Base-by-base conservation (phyloP, 2,888 invertebrate genomes). In the Apodemia zela region DNA sequence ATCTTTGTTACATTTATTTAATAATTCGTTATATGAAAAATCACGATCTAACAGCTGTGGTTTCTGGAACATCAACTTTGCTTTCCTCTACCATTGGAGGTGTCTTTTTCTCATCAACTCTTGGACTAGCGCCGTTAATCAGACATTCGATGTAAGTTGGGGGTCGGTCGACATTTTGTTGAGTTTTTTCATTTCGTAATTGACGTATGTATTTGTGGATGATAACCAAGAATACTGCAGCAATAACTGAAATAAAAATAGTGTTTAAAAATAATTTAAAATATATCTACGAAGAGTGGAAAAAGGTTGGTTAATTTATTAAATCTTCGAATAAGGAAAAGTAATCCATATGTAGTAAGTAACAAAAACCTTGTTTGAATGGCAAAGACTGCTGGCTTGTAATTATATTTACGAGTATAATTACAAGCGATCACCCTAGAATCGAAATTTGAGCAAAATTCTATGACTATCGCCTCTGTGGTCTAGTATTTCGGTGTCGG, bases 91-190 rank as follows among this genome's bases (percentile, higher is more conserved):
- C 6, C 15, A n/a, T 60, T 15, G 67, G 38, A 10, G 63, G 33
- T 4, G 67, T 67, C 29, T 63, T 68, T 33, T 70, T 70, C 54
- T 70, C 70, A 38, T 64, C 65, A 13, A 63, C 65, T 13, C 58
- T 60, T 17, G 62, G 59, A 15, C 8, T 33, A 2, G 65, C 29
- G 0, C 68, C 71, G 49, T 74, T 79, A 18, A 83, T 81, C 15
- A 85, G 67, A 51, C 84, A 84, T 66, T 87, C 85, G 6, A 83
- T 76, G 69, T 87, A 87, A 0, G 87, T 71, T 2, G 87, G 87
- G 0, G 87, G 87, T 61, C 81, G 80, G 18, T 85, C 83, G 0
- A 63, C 65, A 0, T 69, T 71, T 33, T 72, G 72, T 21, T 72
- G 68, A 38, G 70, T 66, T 8, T 74, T 79, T 63, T 84, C 80